Conservation (phyloP, 2,888 invertebrate genomes). For the Rutpela maculata region DNA sequence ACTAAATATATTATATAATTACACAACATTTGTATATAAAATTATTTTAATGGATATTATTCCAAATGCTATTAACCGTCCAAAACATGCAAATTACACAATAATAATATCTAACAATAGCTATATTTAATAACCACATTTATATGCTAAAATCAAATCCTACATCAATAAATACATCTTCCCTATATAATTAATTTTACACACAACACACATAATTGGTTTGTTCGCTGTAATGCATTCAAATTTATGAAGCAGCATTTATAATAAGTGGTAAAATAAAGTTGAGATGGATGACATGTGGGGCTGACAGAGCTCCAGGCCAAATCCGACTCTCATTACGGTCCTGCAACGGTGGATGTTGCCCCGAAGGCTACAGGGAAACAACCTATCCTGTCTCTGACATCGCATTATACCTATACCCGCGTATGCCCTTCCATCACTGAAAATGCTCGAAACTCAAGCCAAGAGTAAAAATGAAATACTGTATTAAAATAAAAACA, state of each 20-base stretch:
- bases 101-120: conserved; percentile 31
- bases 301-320: conserved; percentile 66
- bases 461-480: conserved; percentile 38
- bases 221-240: conserved; percentile 30
- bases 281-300: conserved; percentile 63
- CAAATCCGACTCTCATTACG: conserved; percentile 62
- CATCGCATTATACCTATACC: conserved; percentile 66
- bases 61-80: conserved; percentile 17
- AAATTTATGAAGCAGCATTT: conserved; percentile 39
- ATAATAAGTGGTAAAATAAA: conserved; percentile 46
- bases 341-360: conserved; percentile 65
- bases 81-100: conserved; percentile 31
- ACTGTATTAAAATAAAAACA: conserved; percentile 5
- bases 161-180: conserved; percentile 29
- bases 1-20: not conserved
- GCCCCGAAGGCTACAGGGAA: conserved; percentile 67
- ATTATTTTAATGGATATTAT: conserved; percentile 1
- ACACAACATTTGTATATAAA: not conserved
- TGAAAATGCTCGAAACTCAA: conserved; percentile 27
- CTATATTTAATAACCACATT: conserved; percentile 36
- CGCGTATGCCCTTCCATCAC: conserved; percentile 51
- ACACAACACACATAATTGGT: conserved; percentile 12
- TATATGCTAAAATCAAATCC: conserved; percentile 28
- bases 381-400: conserved; percentile 65
- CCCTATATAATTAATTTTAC: conserved; percentile 34